Percentiles rank a stretch among this genome's conserved stretches.
These are phyloP conservation scores for Atopsyche davidsoni DNA, from an alignment of 1,140 invertebrate species.

Conservation along the genomic window DNA sequence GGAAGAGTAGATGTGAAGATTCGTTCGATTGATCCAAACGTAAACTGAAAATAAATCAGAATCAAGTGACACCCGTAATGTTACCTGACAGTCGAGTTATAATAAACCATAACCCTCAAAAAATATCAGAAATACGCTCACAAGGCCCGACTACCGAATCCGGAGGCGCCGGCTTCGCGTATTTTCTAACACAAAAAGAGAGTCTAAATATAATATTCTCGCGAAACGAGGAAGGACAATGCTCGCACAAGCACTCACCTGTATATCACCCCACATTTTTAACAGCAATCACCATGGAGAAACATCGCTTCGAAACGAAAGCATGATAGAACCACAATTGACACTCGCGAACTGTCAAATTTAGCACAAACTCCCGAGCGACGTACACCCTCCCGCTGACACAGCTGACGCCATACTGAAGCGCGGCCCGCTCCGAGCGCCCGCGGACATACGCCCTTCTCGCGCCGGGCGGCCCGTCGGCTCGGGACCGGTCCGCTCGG, in stretches of 20 bases:
- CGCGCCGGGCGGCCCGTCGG: constrained; percentile 1
- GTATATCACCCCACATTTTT: constrained; percentile 29
- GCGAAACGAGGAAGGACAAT: too few species aligned
- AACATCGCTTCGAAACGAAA: constrained; percentile 21
- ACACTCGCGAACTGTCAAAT: constrained; percentile 28
- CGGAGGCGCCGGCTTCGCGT: too few species aligned
- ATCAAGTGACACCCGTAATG: too few species aligned
- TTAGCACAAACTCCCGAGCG: constrained; percentile 17
- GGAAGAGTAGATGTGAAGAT: too few species aligned
- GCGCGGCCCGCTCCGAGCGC: constrained; percentile 11
- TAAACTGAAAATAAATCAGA: too few species aligned
- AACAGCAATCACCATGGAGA: constrained; percentile 20
- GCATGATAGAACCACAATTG: constrained; percentile 19
- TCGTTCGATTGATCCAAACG: too few species aligned
- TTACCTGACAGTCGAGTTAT: too few species aligned
- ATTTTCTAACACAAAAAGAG: too few species aligned
- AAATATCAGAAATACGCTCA: too few species aligned
- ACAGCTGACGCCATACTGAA: constrained; percentile 22
- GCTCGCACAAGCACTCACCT: constrained; percentile 14
- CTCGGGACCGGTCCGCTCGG: constrained; percentile 23
- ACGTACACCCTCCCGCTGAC: constrained; percentile 19
- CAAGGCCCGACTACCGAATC: too few species aligned
- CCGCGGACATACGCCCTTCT: constrained; percentile 13
- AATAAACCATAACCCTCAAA: too few species aligned
- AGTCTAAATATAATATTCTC: too few species aligned